A percentile compares a stretch with the other conserved stretches of the same genome.
Conservation (phyloP, 2,797 vertebrate species). For the Squalus acanthias region DNA sequence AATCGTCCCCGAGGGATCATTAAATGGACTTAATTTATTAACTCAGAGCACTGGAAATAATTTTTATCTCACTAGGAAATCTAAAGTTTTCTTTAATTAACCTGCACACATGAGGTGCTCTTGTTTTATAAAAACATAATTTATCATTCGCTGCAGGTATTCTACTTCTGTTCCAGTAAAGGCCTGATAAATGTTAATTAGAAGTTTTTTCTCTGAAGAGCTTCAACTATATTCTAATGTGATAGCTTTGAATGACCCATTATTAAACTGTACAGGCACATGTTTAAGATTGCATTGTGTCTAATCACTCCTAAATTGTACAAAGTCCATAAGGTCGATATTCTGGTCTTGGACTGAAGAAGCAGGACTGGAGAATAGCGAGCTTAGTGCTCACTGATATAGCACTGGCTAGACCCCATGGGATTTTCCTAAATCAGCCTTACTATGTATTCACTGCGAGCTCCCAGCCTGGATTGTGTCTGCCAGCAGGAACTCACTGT, state of each 20-base stretch:
- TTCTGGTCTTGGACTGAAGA: too few relatives aligned
- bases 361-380: too few relatives aligned
- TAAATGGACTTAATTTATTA: slow-evolving; percentile 9
- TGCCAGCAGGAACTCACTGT: too few relatives aligned
- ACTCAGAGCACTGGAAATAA: background rate
- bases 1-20: background rate
- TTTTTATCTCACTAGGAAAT: background rate
- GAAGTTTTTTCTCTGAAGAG: background rate
- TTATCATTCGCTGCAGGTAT: slow-evolving; percentile 7
- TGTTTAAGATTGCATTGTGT: background rate
- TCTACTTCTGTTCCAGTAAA: background rate
- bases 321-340: background rate
- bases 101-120: background rate
- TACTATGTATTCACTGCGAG: too few relatives aligned
- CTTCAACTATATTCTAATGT: background rate
- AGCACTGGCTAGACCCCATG: too few relatives aligned
- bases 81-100: slow-evolving; percentile 20
- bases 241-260: background rate
- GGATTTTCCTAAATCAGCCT: too few relatives aligned
- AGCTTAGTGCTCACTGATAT: too few relatives aligned
- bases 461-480: too few relatives aligned
- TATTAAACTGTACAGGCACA: background rate
- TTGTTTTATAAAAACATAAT: background rate
- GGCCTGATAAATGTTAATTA: background rate
- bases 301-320: background rate